phyloP scores from a whole-genome alignment of 2,888 invertebrate genomes.

The Drosophila koepferae region DNA sequence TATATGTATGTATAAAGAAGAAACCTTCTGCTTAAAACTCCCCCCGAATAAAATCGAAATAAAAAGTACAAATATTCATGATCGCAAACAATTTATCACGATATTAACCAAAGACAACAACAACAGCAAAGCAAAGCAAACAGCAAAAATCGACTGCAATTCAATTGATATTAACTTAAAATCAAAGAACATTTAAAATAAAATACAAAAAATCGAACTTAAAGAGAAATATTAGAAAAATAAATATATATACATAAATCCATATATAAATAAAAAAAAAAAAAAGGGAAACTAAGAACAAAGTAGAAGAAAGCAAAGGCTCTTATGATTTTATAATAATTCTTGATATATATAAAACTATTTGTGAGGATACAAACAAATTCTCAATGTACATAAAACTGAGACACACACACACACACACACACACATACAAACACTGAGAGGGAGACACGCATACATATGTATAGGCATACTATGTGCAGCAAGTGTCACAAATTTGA shows the following conservation, averaged over 20 bases:
- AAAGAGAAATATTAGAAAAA: conserved; percentile 14
- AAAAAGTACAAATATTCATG: conserved; percentile 82
- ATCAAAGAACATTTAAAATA: conserved; percentile 23
- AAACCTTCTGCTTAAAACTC: conserved; percentile 73
- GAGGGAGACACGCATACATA: not conserved
- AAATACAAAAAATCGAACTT: conserved; percentile 20
- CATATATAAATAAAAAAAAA: conserved; percentile 4
- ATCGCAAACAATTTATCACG: conserved; percentile 43
- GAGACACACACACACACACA: not conserved
- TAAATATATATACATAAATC: conserved; percentile 2
- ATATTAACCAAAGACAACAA: conserved; percentile 35
- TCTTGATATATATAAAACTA: conserved; percentile 39
- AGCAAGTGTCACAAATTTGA: conserved; percentile 19
- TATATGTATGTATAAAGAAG: conserved; percentile 20
- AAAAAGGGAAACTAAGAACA: conserved; percentile 19
- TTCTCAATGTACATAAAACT: conserved; percentile 17
- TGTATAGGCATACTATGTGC: conserved; percentile 18
- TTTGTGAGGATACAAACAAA: conserved; percentile 13
- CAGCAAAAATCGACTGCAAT: conserved; percentile 60
- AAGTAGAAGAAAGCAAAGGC: conserved; percentile 60
- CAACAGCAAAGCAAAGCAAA: conserved; percentile 11
- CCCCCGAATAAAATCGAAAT: conserved; percentile 80
- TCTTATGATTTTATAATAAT: conserved; percentile 77
- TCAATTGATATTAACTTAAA: conserved; percentile 30
- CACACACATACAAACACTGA: not conserved